Base-by-base conservation (phyloP, 2,113 vertebrate genomes). In the Zosterops lateralis region DNA sequence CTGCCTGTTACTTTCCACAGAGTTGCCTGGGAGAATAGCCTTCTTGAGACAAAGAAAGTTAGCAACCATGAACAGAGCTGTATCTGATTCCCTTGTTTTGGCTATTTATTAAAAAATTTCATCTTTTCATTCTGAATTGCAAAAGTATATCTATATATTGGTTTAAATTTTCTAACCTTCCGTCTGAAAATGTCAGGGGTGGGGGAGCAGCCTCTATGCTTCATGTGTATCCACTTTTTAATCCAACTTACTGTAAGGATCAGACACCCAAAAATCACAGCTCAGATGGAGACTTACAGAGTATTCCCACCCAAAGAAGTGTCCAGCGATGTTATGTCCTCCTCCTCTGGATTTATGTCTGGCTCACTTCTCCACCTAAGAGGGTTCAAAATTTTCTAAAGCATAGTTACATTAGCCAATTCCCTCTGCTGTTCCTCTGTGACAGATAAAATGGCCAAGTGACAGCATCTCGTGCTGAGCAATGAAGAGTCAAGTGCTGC, bases 381-480 rank as follows among this genome's bases (percentile, higher is more conserved):
- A 21, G 38, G 87, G 81, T 26, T 74, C 44, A 68, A 83, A 85
- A 58, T 58, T 24, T 76, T 83, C 60, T 84, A 29, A 74, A 87
- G 47, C 29, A n/a, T 2, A 72, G 40, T 64, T 58, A 53, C n/a
- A 56, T 54, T 42, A 86, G 50, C 38, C 64, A 86, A 70, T 17
- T 83, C 73, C 24, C 50, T 61, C 87, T 74, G 65, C 84, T 66
- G 38, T 73, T 56, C 38, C 31, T 54, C 9, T 3, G 3, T 78
- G 68, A 62, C 36, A 89, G 60, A 84, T 51, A 54, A 88, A 92
- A 87, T 53, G 28, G 51, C 56, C 80, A 40, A 61, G 21, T 65
- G 47, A 87, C 64, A 64, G 25, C 65, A 80, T 47, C 34, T 93
- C 64, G 1, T 79, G 87, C 76, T 70, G 68, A 89, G 80, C 58